Base-by-base conservation (phyloP, 2,113 vertebrate species). In the Dendropsophus ebraccatus region DNA sequence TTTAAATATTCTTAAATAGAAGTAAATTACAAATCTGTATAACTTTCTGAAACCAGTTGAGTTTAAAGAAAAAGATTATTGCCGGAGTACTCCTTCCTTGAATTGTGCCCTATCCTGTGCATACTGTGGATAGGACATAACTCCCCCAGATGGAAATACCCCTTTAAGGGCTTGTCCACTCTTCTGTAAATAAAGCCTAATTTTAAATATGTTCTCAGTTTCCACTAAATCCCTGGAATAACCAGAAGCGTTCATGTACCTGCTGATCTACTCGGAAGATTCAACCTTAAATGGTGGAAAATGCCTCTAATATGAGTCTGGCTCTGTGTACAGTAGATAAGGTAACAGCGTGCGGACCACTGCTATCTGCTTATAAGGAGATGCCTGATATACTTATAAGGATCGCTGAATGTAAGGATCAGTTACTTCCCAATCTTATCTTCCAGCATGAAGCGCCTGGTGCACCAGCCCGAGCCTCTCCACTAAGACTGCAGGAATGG, bases 301-400 rank as follows among this genome's bases (percentile, higher is more conserved):
- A 81, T 62, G 35, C 78, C 41, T 25, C n/a, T 81, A 81, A 65
- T 62, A 62, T 81, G 54, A 60, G 58, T 80, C 21, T 65, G 37
- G 67, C 74, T 52, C 47, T 14, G 5, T 21, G 45, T 23, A 19
- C 28, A n/a, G 52, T 6, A 60, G 54, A 62, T 80, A 62, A 60
- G 32, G 30, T 47, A 30, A 47, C 37, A 30, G 37, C 32, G 4
- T 56, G 14, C 45, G 1, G 73, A 35, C 47, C 1, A 19, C 35
- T 8, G 4, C 58, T n/a, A 52, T 58, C 78, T 45, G 41, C 78
- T 81, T 81, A 81, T 65, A 81, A 65, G 78, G 78, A 62, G 73
- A 60, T 80, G 7, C 30, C n/a, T 1, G 12, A 41, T 23, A 41
- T 25, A n/a, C 50, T 37, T 19, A 5, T 65, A 30, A 65, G 14